Percentiles rank a stretch among this genome's conserved stretches.
phyloP scores from a whole-genome alignment of 2,113 vertebrate genomes.

The Callospermophilus lateralis region DNA sequence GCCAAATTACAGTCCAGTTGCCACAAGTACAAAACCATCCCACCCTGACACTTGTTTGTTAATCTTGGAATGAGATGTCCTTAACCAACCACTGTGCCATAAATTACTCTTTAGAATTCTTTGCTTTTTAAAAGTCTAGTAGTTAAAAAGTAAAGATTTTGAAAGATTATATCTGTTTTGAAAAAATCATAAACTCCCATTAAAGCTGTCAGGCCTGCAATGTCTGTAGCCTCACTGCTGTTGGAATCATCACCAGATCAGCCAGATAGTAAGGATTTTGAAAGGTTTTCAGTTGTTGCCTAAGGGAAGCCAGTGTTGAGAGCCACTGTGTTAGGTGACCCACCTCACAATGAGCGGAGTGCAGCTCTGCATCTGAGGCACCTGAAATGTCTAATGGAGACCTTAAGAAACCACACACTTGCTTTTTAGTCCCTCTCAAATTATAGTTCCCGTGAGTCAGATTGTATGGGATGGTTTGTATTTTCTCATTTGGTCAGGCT shows the following conservation, averaged over 20 bases:
- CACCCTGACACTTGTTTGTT: neutral
- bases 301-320: neutral
- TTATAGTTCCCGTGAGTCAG: neutral
- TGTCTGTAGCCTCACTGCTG: neutral
- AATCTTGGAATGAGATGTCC: neutral
- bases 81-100: neutral
- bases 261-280: neutral
- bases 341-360: neutral
- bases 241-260: neutral
- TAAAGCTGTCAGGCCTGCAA: neutral
- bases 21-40: neutral
- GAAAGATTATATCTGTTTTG: neutral
- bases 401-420: neutral
- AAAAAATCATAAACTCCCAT: neutral
- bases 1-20: neutral
- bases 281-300: neutral
- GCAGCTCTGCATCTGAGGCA: neutral
- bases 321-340: neutral
- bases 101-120: conserved; percentile 10
- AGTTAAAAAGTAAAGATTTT: conserved; percentile 29
- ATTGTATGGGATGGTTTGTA: neutral
- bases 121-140: conserved; percentile 29
- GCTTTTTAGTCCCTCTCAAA: neutral
- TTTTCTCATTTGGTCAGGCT: neutral
- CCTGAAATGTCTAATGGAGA: neutral